Evolutionary conservation across 2,113 vertebrate species (phyloP), one percentile per base, ranked within the genome.

Genomic region (Corythaixoides concolor): DNA sequence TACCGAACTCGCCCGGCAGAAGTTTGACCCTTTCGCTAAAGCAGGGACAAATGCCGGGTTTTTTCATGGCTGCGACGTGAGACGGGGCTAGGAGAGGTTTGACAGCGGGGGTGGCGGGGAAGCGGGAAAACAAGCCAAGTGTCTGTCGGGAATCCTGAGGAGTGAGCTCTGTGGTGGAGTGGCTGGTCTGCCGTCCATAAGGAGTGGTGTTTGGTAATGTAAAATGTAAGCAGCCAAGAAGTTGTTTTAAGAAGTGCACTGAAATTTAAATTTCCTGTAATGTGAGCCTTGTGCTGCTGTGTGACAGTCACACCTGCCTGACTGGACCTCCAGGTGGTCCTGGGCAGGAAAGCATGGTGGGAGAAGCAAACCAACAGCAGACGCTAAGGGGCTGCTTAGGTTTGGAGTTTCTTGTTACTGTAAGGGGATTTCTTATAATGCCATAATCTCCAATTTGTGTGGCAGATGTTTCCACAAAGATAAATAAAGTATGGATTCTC

Each of bases 1-100:
- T 0, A 2, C 11, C 24, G 26, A 35, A 1, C 17, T 28, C 4
- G 3, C 3, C 6, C 6, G 2, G 37, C 2, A 1, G 7, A 0
- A 4, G 56, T 6, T 4, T 7, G 30, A 1, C 1, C 6, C 5
- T 27, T 11, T 41, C 5, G 26, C 68, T 56, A 8, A 9, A 28
- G 19, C 63, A 6, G 15, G 19, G 26, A 3, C 9, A 10, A 16
- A 23, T 16, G 4, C 3, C 1, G 7, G 6, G 6, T 8, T 27
- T 18, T 2, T 23, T 17, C 12, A 2, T 2, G 68, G 23, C 35
- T 16, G 4, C 3, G 18, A 23, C 2, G 4, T 15, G 53, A 14
- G 63, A 1, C 2, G 17, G 11, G 15, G 11, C 5, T 3, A 16
- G 49, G 43, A 18, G 67, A 13, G n/a, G 35, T 15, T 6, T 41